A percentile compares a stretch with the other conserved stretches of the same genome.
Conservation (phyloP, 2,113 vertebrate genomes). For the Corapipo altera region DNA sequence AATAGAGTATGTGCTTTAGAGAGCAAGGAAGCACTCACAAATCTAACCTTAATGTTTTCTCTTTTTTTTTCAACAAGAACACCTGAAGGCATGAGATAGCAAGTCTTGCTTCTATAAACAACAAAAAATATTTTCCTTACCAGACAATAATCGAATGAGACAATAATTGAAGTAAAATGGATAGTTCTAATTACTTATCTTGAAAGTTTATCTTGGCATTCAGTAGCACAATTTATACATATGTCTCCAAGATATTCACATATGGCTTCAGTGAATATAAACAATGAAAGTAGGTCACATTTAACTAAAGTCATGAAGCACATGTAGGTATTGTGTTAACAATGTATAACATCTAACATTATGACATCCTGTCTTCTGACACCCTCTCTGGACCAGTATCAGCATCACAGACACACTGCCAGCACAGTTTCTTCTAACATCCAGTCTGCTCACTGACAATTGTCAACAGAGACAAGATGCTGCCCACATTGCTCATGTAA, state of each 20-base stretch:
- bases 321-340: background rate
- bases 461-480: background rate
- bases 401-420: accelerated
- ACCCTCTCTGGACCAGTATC: background rate
- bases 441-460: accelerated
- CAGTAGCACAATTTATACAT: background rate
- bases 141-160: background rate
- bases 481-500: background rate
- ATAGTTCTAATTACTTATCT: background rate
- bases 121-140: background rate
- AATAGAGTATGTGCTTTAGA: background rate
- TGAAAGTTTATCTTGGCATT: background rate
- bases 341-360: background rate
- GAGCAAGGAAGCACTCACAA: background rate
- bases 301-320: background rate
- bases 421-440: background rate
- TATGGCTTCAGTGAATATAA: background rate
- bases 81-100: background rate
- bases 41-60: background rate
- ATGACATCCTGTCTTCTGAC: background rate
- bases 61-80: background rate
- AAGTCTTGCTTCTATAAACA: background rate
- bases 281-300: background rate
- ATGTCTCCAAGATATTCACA: background rate
- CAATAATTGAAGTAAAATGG: background rate